Percentiles rank a stretch among this genome's conserved stretches.
Conservation (phyloP, 37 sponge, comb jelly and placozoan genomes). For the Oopsacas minuta region DNA sequence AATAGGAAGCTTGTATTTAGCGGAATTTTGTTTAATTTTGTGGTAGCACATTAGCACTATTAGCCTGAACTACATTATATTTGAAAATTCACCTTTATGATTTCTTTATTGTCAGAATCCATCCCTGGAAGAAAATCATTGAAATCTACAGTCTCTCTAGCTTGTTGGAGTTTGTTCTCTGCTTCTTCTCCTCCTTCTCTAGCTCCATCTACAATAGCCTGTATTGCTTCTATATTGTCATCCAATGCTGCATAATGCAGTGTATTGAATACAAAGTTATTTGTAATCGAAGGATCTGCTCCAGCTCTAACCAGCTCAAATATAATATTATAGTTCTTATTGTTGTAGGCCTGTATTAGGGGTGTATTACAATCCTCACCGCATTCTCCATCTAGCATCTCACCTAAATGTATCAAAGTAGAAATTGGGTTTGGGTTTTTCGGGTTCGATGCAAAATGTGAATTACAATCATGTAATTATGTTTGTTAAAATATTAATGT, state of each 20-base stretch:
- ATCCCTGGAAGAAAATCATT: neutral
- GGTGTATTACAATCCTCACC: neutral
- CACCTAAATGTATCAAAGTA: neutral
- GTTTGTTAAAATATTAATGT: no score
- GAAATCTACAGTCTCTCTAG: neutral
- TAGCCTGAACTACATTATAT: no score
- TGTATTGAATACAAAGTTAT: neutral
- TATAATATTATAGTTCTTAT: neutral
- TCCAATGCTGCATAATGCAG: constrained; percentile 13
- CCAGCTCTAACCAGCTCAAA: constrained; percentile 2
- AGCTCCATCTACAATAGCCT: constrained; percentile 7
- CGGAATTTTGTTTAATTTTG: no score
- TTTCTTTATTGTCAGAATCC: neutral
- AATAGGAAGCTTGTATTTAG: no score
- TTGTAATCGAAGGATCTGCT: neutral
- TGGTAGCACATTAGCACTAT: no score
- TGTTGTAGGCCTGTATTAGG: neutral
- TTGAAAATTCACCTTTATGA: neutral
- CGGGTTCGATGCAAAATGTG: no score
- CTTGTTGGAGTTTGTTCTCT: neutral
- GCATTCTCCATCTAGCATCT: neutral
- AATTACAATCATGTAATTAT: no score
- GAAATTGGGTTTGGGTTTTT: no score
- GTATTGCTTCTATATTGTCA: neutral
- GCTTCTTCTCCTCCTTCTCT: neutral